Percentiles rank a stretch among this genome's conserved stretches.
Evolutionary conservation across 2,113 vertebrate genomes (phyloP).

Genomic region (Sus scrofa): DNA sequence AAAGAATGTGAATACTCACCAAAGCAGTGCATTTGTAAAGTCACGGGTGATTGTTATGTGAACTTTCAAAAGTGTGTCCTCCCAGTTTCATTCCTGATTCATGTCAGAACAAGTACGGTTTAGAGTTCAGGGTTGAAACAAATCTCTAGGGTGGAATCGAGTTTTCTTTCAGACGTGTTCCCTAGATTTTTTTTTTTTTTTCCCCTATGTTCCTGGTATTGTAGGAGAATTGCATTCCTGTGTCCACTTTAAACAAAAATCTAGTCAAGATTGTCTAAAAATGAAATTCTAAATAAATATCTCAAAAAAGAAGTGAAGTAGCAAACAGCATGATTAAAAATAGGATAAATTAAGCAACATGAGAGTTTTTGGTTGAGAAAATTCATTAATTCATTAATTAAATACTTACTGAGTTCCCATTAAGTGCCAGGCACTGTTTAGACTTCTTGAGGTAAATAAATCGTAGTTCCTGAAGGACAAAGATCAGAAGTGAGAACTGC

Average conservation of each 20-base stretch:
- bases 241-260: conserved; percentile 23
- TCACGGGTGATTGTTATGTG: conserved; percentile 40
- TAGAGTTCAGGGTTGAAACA: neutral
- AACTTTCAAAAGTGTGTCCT: conserved; percentile 52
- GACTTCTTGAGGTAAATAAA: neutral
- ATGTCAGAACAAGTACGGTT: conserved; percentile 53
- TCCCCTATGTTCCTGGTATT: neutral
- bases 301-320: neutral
- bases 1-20: neutral
- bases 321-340: conserved; percentile 15
- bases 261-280: neutral
- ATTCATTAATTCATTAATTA: neutral
- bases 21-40: conserved; percentile 41
- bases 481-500: neutral
- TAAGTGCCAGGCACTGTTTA: neutral
- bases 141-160: neutral
- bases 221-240: neutral
- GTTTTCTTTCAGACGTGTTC: conserved; percentile 50
- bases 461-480: neutral
- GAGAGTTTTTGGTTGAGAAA: conserved; percentile 1
- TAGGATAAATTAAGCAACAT: neutral
- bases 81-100: conserved; percentile 45
- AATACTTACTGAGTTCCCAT: neutral
- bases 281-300: conserved; percentile 40
- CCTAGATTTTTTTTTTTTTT: neutral